A percentile compares a stretch with the other conserved stretches of the same genome.
Evolutionary conservation across 1,140 invertebrate species (phyloP).

Genomic region (Eriocheir sinensis): DNA sequence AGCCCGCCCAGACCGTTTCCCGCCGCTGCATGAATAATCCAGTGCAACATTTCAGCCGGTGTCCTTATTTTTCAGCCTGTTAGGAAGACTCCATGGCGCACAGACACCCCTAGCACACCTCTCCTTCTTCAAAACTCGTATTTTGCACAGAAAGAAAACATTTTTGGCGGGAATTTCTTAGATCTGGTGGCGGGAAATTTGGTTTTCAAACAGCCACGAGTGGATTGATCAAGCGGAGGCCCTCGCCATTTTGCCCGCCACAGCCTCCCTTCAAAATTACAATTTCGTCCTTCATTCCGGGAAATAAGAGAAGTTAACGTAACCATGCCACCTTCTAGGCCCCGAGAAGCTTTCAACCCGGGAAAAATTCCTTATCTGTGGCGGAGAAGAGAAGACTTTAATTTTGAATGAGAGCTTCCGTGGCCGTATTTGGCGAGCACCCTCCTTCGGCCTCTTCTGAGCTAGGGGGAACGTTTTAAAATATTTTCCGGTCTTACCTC

Average conservation of each 20-base stretch:
- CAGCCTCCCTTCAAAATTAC: constrained; percentile 59
- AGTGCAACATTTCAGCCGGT: neutral
- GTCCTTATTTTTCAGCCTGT: too few relatives aligned
- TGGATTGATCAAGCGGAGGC: constrained; percentile 69
- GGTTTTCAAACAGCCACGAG: constrained; percentile 65
- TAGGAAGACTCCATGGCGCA: neutral
- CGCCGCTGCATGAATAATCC: constrained; percentile 48
- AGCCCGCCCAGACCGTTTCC: neutral
- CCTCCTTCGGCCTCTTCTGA: constrained; percentile 62
- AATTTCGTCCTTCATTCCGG: constrained; percentile 32
- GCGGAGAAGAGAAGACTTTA: constrained; percentile 47
- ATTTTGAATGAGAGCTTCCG: constrained; percentile 62
- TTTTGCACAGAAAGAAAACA: neutral
- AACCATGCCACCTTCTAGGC: constrained; percentile 37
- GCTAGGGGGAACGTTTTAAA: constrained; percentile 69
- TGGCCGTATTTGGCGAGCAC: constrained; percentile 72
- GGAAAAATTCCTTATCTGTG: constrained; percentile 33
- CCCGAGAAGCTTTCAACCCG: constrained; percentile 3
- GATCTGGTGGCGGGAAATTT: constrained; percentile 69
- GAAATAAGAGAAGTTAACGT: constrained; percentile 55
- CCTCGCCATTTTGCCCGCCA: constrained; percentile 71
- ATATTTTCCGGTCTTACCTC: constrained; percentile 72
- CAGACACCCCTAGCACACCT: neutral
- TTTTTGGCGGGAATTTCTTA: constrained; percentile 72
- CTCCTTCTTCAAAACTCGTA: neutral